A percentile compares a stretch with the other conserved stretches of the same genome.
Conservation (phyloP, 2,113 vertebrate genomes). For the Nycticebus coucang region DNA sequence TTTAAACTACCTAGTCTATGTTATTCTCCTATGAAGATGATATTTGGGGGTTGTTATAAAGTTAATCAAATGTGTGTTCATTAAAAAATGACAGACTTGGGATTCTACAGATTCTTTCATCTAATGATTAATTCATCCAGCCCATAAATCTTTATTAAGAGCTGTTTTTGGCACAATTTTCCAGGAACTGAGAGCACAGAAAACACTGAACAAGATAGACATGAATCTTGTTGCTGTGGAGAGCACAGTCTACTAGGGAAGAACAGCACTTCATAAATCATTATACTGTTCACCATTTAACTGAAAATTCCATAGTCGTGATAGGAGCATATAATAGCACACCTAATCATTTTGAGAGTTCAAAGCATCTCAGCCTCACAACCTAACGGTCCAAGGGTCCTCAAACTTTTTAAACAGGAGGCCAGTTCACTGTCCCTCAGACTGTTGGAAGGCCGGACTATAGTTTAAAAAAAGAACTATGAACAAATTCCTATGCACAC, state of each 20-base stretch:
- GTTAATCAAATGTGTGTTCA: no score
- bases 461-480: no score
- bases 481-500: no score
- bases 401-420: no score
- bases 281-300: no score
- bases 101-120: neutral
- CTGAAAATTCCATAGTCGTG: neutral
- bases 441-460: no score
- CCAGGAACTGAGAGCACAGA: neutral
- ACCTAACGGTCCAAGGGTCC: neutral
- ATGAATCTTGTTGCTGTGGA: fast-evolving
- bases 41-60: no score
- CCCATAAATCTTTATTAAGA: neutral
- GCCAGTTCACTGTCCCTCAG: no score
- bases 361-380: neutral
- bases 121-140: neutral
- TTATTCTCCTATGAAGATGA: no score
- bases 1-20: no score
- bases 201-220: neutral
- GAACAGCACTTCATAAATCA: neutral
- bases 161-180: neutral
- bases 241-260: fast-evolving
- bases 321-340: neutral
- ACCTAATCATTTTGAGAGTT: neutral
- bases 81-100: no score